Base-by-base conservation (phyloP, 2,113 vertebrate species). In the Symphodus melops region DNA sequence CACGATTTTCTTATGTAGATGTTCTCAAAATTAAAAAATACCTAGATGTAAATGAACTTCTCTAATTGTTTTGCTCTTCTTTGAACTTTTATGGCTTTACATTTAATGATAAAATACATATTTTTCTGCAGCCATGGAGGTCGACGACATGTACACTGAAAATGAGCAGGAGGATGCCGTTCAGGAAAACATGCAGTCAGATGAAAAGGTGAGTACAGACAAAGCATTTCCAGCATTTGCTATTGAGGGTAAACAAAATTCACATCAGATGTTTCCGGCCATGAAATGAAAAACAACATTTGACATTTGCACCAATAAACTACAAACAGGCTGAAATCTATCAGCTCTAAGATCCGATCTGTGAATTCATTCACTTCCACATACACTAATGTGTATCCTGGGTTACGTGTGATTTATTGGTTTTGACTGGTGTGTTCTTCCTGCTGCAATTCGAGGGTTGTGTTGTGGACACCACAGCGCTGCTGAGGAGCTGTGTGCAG, bases 401-500 rank as follows among this genome's bases (percentile, higher is more conserved):
- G 9, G 36, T 71, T 41, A 54, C n/a, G 57, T 58, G 10, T 51
- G 39, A 55, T 12, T 16, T 14, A 20, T 25, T 54, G 21, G 36
- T 72, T 60, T 76, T 60, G 33, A 79, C 44, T 13, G n/a, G 2
- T 56, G 0, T 64, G 3, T 61, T 8, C 16, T 72, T 72, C 28
- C 28, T 69, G 23, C 37, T 53, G 68, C 72, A 92, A 89, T 70
- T n/a, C 13, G 54, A 12, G 66, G 74, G 82, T 44, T 66, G 90
- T 54, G 72, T 94, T 39, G 69, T 99, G 77, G 96, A 99, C 93
- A 97, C 95, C 14, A 96, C 95, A 13, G 85, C 91, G 0, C 91
- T 99, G 25, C 86, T 99, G 77, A 91, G 93, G 19, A 98, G 95
- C 92, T 99, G 97, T 37, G 94, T 98, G 21, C 98, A 98, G 80